Evolutionary conservation across 1,140 invertebrate genomes (phyloP).

Genomic region (Solenopsis invicta): DNA sequence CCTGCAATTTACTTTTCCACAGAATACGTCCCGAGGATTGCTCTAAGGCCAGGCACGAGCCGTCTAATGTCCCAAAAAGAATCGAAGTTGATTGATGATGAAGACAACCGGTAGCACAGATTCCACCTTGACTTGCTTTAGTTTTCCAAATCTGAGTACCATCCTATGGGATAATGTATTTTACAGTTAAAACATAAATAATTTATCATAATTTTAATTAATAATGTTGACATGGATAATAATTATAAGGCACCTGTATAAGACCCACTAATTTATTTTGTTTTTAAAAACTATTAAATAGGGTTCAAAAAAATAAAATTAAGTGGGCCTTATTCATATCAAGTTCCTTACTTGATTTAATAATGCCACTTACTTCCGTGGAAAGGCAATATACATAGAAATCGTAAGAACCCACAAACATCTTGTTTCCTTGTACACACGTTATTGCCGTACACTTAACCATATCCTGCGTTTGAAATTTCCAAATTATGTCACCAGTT

Average conservation of each 20-base stretch:
- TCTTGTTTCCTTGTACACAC: conserved; percentile 78
- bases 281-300: too few relatives aligned
- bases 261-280: too few relatives aligned
- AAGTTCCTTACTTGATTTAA: background rate
- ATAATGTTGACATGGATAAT: background rate
- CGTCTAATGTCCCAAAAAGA: conserved; percentile 88
- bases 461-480: conserved; percentile 88
- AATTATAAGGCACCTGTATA: background rate
- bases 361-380: conserved; percentile 85
- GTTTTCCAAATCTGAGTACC: conserved; percentile 85
- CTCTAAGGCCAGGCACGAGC: conserved; percentile 87
- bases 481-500: conserved; percentile 89
- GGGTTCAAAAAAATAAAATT: too few relatives aligned
- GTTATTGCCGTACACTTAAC: conserved; percentile 90
- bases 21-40: conserved; percentile 83
- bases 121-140: conserved; percentile 86
- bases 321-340: too few relatives aligned
- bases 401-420: conserved; percentile 92
- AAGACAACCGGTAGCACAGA: conserved; percentile 89
- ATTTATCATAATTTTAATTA: conserved; percentile 42
- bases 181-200: conserved; percentile 14
- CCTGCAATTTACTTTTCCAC: conserved; percentile 87
- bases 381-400: conserved; percentile 89
- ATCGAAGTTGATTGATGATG: conserved; percentile 83
- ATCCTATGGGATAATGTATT: conserved; percentile 76